Percentiles rank a stretch among this genome's conserved stretches.
Evolutionary conservation across 2,888 invertebrate genomes (phyloP).

Genomic region (Ophioninae sp.): DNA sequence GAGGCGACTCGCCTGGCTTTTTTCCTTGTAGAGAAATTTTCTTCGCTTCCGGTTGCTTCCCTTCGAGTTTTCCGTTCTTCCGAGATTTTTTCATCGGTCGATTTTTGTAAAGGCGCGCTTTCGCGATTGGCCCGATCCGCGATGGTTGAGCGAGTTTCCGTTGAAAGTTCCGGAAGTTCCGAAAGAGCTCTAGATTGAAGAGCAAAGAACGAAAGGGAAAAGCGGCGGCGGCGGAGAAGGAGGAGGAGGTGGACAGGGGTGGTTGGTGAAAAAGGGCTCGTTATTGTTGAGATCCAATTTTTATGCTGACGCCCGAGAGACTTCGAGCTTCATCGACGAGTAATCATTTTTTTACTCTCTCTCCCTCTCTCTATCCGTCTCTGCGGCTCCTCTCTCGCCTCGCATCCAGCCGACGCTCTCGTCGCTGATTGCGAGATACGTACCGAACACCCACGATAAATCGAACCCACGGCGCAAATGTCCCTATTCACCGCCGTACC

Average conservation of each 20-base stretch:
- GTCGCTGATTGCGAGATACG: slow-evolving; percentile 5
- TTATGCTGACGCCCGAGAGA: slow-evolving; percentile 19
- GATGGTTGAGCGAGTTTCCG: no score
- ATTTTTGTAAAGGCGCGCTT: no score
- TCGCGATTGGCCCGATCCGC: no score
- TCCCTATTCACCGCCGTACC: background rate
- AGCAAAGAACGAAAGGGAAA: background rate
- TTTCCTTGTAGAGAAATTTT: no score
- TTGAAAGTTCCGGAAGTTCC: no score
- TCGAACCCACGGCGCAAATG: background rate
- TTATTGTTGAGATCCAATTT: slow-evolving; percentile 18
- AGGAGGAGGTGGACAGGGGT: background rate
- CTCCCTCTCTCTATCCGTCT: background rate
- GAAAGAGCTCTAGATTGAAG: no score
- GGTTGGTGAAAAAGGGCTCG: background rate
- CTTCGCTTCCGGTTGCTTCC: no score
- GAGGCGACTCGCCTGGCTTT: no score
- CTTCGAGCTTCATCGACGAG: slow-evolving; percentile 29
- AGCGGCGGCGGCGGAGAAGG: slow-evolving; percentile 4
- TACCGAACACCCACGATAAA: no score
- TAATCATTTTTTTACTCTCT: background rate
- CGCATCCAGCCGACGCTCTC: background rate
- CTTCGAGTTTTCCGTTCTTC: no score
- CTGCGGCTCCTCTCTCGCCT: background rate
- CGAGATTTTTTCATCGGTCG: no score